phyloP scores from a whole-genome alignment of 2,888 invertebrate species.

The Prenolepis imparis region DNA sequence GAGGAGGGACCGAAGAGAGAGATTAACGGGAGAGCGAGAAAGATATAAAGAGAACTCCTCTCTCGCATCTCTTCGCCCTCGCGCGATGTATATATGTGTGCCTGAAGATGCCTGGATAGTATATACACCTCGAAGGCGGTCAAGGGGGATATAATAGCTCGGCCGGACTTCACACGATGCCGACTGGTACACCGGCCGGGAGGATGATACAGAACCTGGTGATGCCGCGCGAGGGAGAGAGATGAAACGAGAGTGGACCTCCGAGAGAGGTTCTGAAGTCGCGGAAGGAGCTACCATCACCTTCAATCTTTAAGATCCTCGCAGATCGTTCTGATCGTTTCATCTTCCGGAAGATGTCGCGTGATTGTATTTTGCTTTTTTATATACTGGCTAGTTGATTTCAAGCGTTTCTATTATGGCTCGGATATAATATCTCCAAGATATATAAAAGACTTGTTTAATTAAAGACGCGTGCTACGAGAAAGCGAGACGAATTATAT shows the following conservation, averaged over 20 bases:
- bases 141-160: conserved; percentile 85
- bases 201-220: conserved; percentile 83
- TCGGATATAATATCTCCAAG: background rate
- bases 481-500: conserved; percentile 7
- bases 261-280: conserved; percentile 68
- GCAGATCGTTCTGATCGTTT: conserved; percentile 19
- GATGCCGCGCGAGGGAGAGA: conserved; percentile 58
- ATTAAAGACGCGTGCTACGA: conserved; percentile 1
- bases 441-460: background rate
- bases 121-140: conserved; percentile 82
- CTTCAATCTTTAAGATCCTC: conserved; percentile 38
- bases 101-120: conserved; percentile 74
- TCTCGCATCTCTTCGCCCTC: conserved; percentile 54
- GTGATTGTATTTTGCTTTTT: conserved; percentile 28
- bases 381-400: background rate
- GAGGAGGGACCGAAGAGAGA: conserved; percentile 56
- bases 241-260: conserved; percentile 70
- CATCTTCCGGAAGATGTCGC: conserved; percentile 34
- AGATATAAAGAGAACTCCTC: conserved; percentile 55
- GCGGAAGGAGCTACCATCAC: conserved; percentile 69
- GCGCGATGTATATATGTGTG: conserved; percentile 55
- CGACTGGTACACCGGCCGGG: conserved; percentile 80
- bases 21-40: conserved; percentile 68
- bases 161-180: conserved; percentile 86
- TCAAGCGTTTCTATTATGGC: background rate